Base-by-base conservation (phyloP, 2,113 vertebrate genomes). In the Psephotus haematonotus region DNA sequence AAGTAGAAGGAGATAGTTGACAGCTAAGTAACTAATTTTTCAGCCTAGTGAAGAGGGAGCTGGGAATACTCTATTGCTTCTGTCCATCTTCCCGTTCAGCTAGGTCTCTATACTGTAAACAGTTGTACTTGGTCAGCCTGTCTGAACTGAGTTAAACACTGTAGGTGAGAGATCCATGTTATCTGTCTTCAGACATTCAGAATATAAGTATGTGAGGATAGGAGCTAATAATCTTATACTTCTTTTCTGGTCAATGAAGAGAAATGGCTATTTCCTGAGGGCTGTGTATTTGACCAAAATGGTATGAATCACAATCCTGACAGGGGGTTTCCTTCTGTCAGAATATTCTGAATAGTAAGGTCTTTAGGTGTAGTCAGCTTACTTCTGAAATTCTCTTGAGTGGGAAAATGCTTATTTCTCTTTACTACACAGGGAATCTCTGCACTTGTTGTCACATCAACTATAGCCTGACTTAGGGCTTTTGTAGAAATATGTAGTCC, bases 391-490 rank as follows among this genome's bases (percentile, higher is more conserved):
- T 76, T n/a, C 57, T 81, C 29, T 3, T 3, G 5, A 18, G 18
- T 10, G 4, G 22, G 23, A 15, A 87, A 77, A 27, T 39, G 16
- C 9, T 76, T 39, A 17, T n/a, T 86, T 70, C 22, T 27, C 6
- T 47, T 62, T 27, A 24, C 17, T 27, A 8, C 10, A 1, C 2
- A 31, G 22, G 33, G 50, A 17, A 50, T 23, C 6, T 63, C 29
- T 9, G 6, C 25, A 31, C 2, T 0, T 19, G 18, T 41, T 69
- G 67, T 62, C 0, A 1, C 57, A 57, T n/a, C 19, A 27, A 6
- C 37, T 46, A 35, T 33, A 60, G 10, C 12, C 50, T 86, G 13
- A 41, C 4, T 50, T 52, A 25, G 49, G 13, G 11, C 50, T 50
- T 29, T n/a, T 52, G 22, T 19, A 28, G 63, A 67, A 43, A 31